Evolutionary conservation across 2,797 vertebrate genomes (phyloP).

Genomic region (Pagetopsis macropterus): DNA sequence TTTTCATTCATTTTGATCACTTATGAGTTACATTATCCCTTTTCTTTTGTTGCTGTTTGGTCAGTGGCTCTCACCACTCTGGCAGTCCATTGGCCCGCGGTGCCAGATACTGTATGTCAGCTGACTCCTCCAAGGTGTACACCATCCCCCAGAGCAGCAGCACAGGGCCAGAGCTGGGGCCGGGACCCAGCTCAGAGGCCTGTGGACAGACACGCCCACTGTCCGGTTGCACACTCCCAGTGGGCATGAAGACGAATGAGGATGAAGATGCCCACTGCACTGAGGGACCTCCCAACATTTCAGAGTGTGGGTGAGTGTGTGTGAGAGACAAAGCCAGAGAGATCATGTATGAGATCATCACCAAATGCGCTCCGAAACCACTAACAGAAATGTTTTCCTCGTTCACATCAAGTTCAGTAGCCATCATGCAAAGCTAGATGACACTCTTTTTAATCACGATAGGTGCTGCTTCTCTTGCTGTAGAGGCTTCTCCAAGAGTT

Average conservation of each 20-base stretch:
- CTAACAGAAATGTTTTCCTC: conserved; percentile 5
- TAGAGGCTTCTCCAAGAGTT: conserved; percentile 13
- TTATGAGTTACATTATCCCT: conserved; percentile 73
- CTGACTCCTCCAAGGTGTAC: conserved; percentile 94
- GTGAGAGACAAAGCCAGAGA: conserved; percentile 21
- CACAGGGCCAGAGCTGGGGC: conserved; percentile 55
- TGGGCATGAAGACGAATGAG: conserved; percentile 87
- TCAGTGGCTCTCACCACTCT: conserved; percentile 92
- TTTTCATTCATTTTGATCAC: conserved; percentile 52
- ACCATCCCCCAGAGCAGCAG: conserved; percentile 87
- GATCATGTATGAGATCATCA: conserved; percentile 27
- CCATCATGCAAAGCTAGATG: conserved; percentile 14
- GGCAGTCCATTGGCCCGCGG: conserved; percentile 90
- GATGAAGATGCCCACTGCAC: conserved; percentile 86
- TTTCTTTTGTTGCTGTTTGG: conserved; percentile 61
- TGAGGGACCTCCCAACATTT: conserved; percentile 87
- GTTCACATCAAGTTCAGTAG: neutral
- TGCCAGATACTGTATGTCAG: conserved; percentile 87
- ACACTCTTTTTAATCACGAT: conserved; percentile 12
- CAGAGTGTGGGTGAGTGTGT: conserved; percentile 90
- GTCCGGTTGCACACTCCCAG: conserved; percentile 82
- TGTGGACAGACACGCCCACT: conserved; percentile 84
- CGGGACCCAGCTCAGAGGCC: conserved; percentile 71
- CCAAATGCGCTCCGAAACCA: neutral
- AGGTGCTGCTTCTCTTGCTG: conserved; percentile 8